These are phyloP conservation scores for Chromoteleia sp. DNA, from an alignment of 2,888 invertebrate genomes.

Conservation along the genomic window DNA sequence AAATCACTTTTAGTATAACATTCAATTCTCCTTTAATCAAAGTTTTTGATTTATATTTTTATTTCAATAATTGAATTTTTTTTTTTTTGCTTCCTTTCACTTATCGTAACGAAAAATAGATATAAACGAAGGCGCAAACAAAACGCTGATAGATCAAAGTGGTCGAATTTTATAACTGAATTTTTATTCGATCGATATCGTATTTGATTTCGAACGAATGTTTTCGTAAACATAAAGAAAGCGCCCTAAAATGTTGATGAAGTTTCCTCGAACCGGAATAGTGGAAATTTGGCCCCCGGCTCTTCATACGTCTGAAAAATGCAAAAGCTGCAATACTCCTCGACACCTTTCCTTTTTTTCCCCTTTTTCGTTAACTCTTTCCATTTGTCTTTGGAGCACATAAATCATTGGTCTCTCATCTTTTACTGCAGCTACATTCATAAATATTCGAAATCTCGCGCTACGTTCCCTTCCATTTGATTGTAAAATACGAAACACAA, in stretches of 20 bases:
- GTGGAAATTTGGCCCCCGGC: conserved; percentile 16
- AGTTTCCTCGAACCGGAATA: conserved; percentile 21
- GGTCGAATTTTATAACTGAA: neutral
- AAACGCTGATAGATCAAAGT: neutral
- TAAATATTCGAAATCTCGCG: conserved; percentile 72
- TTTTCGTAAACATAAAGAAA: conserved; percentile 36
- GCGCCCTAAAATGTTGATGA: conserved; percentile 37
- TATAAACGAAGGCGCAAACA: too few relatives aligned
- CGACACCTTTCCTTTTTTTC: conserved; percentile 34
- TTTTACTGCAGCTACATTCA: conserved; percentile 59
- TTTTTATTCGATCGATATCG: neutral
- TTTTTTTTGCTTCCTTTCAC: neutral
- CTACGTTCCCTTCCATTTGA: conserved; percentile 69
- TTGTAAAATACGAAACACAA: conserved; percentile 36
- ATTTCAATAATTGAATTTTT: neutral
- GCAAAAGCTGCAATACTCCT: conserved; percentile 43
- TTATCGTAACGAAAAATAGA: too few relatives aligned
- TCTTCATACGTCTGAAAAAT: conserved; percentile 58
- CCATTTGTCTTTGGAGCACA: conserved; percentile 60
- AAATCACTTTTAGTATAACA: too few relatives aligned
- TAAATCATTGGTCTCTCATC: conserved; percentile 69
- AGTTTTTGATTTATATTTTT: too few relatives aligned
- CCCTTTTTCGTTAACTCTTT: conserved; percentile 34
- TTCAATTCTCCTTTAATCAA: too few relatives aligned
- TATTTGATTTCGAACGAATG: conserved; percentile 13